A percentile compares a stretch with the other conserved stretches of the same genome.
Evolutionary conservation across 2,888 invertebrate genomes (phyloP).

Genomic region (Sminthurides aquaticus): DNA sequence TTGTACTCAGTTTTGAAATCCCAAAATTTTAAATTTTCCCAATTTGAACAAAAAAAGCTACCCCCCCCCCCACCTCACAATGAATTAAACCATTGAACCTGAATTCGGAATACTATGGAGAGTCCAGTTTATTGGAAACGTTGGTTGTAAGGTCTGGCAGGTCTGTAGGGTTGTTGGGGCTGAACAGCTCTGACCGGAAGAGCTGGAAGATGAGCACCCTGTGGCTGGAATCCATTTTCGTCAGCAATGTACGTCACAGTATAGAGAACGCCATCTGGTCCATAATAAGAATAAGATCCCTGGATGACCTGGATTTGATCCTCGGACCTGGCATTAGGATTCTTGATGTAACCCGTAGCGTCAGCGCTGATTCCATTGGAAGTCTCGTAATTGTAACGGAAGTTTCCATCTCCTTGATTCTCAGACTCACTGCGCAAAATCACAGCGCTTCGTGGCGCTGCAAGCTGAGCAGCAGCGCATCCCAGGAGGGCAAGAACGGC

Average conservation of each 20-base stretch:
- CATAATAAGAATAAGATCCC: slow-evolving; percentile 13
- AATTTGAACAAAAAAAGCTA: too few relatives aligned
- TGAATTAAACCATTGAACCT: too few relatives aligned
- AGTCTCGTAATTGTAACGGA: slow-evolving; percentile 21
- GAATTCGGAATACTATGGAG: background rate
- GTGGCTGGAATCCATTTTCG: slow-evolving; percentile 16
- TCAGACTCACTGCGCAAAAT: slow-evolving; percentile 22
- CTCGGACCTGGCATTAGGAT: slow-evolving; percentile 8
- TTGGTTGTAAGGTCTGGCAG: background rate
- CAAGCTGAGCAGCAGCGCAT: background rate
- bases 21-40: too few relatives aligned
- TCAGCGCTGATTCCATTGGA: slow-evolving; percentile 22
- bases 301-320: slow-evolving; percentile 15
- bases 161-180: background rate
- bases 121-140: background rate
- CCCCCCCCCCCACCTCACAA: too few relatives aligned
- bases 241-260: slow-evolving; percentile 14
- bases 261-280: slow-evolving; percentile 12
- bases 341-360: slow-evolving; percentile 18
- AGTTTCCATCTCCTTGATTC: slow-evolving; percentile 24
- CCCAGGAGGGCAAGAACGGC: slow-evolving; percentile 1
- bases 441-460: background rate
- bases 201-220: slow-evolving; percentile 7
- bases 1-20: too few relatives aligned
- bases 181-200: background rate